Percentiles rank a stretch among this genome's conserved stretches.
These are phyloP conservation scores for Sebastes oblongus DNA, from an alignment of 2,797 vertebrate genomes.

Conservation along the genomic window DNA sequence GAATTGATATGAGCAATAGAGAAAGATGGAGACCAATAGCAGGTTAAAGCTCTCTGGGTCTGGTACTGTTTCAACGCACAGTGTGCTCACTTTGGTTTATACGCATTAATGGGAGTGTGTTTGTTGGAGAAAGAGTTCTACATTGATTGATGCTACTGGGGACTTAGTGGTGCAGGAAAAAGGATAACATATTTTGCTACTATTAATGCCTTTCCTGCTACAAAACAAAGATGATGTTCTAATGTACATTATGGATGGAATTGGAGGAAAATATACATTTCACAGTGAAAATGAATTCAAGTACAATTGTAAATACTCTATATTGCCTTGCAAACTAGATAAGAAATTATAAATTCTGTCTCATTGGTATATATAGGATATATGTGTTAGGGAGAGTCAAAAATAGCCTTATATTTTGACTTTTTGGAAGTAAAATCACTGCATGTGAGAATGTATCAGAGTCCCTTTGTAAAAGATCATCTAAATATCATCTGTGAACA, in stretches of 20 bases:
- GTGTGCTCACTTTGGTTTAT: constrained; percentile 25
- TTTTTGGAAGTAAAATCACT: not conserved
- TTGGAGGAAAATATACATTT: not conserved
- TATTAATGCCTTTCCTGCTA: not conserved
- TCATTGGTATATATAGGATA: not conserved
- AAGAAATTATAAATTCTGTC: not conserved
- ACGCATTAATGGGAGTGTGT: constrained; percentile 35
- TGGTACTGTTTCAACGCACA: constrained; percentile 27
- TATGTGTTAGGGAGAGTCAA: not conserved
- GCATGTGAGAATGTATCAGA: not conserved
- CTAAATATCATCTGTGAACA: not conserved
- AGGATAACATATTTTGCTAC: not conserved
- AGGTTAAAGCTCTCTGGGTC: constrained; percentile 30
- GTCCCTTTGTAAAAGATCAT: not conserved
- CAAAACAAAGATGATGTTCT: not conserved
- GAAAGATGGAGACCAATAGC: constrained; percentile 39
- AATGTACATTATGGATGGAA: not conserved
- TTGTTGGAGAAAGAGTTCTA: constrained; percentile 22
- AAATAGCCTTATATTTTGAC: not conserved
- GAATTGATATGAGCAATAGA: constrained; percentile 22
- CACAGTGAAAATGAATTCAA: not conserved
- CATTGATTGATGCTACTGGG: constrained; percentile 50
- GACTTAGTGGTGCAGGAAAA: constrained; percentile 5
- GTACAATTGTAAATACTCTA: not conserved
- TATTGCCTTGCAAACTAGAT: not conserved